A percentile compares a stretch with the other conserved stretches of the same genome.
Evolutionary conservation across 2,113 vertebrate species (phyloP).

Genomic region (Ploceus nigricollis): DNA sequence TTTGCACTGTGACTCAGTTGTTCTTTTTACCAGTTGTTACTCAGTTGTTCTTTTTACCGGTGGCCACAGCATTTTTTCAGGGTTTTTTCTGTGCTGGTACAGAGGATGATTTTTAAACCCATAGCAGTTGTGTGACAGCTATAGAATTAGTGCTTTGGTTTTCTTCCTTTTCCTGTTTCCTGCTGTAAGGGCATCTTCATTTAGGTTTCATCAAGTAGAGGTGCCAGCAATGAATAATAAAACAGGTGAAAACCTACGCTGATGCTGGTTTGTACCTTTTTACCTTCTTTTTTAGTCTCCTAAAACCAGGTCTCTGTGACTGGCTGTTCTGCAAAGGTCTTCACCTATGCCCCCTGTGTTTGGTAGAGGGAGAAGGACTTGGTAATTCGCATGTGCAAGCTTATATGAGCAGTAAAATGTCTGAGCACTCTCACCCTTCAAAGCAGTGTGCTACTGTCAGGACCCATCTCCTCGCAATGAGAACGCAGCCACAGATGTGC

Average conservation of each 20-base stretch:
- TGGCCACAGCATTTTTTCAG: background rate
- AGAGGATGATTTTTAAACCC: background rate
- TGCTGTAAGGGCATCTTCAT: background rate
- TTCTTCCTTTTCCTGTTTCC: background rate
- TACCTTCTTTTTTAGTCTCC: background rate
- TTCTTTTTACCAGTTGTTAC: background rate
- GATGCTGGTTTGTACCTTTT: background rate
- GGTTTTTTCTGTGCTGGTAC: background rate
- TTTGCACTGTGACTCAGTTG: background rate
- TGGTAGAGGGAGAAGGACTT: background rate
- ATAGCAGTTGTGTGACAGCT: background rate
- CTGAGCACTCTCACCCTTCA: conserved; percentile 81
- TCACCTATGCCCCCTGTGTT: background rate
- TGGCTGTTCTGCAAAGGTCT: background rate
- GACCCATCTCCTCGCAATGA: conserved; percentile 88
- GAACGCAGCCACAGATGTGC: conserved; percentile 93
- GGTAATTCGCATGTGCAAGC: background rate
- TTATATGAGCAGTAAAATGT: accelerated
- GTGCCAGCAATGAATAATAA: background rate
- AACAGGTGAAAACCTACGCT: background rate
- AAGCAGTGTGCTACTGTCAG: conserved; percentile 95
- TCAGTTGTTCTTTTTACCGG: background rate
- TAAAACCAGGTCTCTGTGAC: background rate
- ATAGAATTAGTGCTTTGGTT: background rate
- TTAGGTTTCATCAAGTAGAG: background rate